phyloP scores from a whole-genome alignment of 2,888 invertebrate genomes.

The Cheilosia pagana region DNA sequence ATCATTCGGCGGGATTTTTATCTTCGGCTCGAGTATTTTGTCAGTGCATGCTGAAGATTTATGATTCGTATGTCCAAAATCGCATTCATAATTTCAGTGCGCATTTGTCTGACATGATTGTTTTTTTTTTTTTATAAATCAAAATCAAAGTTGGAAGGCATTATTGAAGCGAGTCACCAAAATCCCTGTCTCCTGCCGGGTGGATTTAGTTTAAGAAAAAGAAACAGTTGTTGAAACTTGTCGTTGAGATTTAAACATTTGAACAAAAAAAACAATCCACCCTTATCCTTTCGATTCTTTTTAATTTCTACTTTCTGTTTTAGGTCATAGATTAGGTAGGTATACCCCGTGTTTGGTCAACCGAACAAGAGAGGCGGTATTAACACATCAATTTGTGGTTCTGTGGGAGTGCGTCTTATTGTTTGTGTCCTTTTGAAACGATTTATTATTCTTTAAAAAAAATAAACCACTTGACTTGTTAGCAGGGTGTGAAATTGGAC shows the following conservation, averaged over 20 bases:
- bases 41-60: constrained; percentile 65
- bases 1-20: constrained; percentile 57
- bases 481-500: constrained; percentile 18
- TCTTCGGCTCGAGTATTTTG: constrained; percentile 55
- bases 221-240: constrained; percentile 39
- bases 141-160: constrained; percentile 8
- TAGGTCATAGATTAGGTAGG: constrained; percentile 40
- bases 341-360: constrained; percentile 22
- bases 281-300: constrained; percentile 7
- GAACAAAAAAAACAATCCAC: not conserved
- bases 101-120: constrained; percentile 60
- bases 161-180: constrained; percentile 9
- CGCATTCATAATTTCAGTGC: constrained; percentile 47
- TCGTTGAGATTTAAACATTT: constrained; percentile 1
- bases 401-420: constrained; percentile 22
- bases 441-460: constrained; percentile 5
- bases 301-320: constrained; percentile 33
- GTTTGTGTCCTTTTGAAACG: constrained; percentile 34
- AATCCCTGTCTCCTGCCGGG: constrained; percentile 9
- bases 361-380: constrained; percentile 13
- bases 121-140: constrained; percentile 51
- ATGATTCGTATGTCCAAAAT: constrained; percentile 46
- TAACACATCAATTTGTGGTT: constrained; percentile 27
- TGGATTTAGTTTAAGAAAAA: not conserved
- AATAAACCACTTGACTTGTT: constrained; percentile 28